Conservation (phyloP, 1,140 invertebrate genomes). For the Drosophila tani region DNA sequence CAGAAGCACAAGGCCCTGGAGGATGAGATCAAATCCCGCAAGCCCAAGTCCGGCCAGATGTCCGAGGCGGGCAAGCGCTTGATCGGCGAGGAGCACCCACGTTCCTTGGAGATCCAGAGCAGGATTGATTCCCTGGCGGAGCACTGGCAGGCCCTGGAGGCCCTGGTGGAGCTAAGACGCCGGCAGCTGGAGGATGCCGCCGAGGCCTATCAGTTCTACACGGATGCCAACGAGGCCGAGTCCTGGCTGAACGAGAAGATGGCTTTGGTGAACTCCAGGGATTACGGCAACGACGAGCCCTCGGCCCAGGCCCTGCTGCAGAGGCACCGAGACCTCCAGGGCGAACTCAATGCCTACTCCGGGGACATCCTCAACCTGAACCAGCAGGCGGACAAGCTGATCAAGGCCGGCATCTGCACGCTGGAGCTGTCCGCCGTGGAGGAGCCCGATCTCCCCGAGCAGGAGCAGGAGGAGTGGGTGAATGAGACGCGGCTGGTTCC, state of each 20-base stretch:
- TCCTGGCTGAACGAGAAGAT: slow-evolving; percentile 98
- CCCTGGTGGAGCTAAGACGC: slow-evolving; percentile 92
- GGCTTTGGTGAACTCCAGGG: slow-evolving; percentile 93
- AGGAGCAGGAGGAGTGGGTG: slow-evolving; percentile 91
- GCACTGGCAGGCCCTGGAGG: slow-evolving; percentile 94
- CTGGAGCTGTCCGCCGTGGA: slow-evolving; percentile 90
- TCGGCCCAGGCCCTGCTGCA: slow-evolving; percentile 94
- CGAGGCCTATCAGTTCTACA: slow-evolving; percentile 97
- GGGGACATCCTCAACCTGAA: slow-evolving; percentile 95
- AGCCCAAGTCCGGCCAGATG: slow-evolving; percentile 92
- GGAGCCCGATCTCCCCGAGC: slow-evolving; percentile 88
- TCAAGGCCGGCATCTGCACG: slow-evolving; percentile 91
- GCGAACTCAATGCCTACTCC: slow-evolving; percentile 96
- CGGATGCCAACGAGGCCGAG: slow-evolving; percentile 98
- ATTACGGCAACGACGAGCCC: slow-evolving; percentile 95
- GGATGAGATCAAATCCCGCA: slow-evolving; percentile 96
- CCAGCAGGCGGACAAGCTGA: slow-evolving; percentile 92
- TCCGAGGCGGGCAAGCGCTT: slow-evolving; percentile 90
- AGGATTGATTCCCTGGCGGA: slow-evolving; percentile 92
- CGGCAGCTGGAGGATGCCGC: slow-evolving; percentile 96
- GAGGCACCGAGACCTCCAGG: slow-evolving; percentile 94
- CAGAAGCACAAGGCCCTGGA: slow-evolving; percentile 98
- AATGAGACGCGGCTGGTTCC: slow-evolving; percentile 93
- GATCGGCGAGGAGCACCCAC: slow-evolving; percentile 91
- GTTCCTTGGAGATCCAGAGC: slow-evolving; percentile 91